A percentile compares a stretch with the other conserved stretches of the same genome.
phyloP scores from a whole-genome alignment of 2,113 vertebrate genomes.

The Sclerurus mexicanus region DNA sequence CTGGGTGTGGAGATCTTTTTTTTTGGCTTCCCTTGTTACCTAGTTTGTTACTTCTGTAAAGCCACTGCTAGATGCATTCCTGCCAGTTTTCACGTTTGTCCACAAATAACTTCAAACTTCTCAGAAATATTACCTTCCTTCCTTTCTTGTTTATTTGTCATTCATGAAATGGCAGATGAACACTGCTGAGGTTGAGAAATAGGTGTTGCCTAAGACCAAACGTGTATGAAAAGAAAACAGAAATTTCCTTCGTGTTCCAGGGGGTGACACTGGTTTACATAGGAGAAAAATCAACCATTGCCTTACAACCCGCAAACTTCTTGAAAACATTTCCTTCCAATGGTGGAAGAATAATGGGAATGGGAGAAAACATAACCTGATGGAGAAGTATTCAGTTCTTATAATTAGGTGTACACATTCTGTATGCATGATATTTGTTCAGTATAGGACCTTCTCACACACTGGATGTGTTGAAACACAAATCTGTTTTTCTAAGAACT shows the following conservation, averaged over 20 bases:
- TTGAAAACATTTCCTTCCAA: background rate
- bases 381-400: background rate
- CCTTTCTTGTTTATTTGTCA: background rate
- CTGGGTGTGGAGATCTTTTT: background rate
- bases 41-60: background rate
- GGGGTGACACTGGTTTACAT: background rate
- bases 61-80: background rate
- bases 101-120: background rate
- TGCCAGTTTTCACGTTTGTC: background rate
- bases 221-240: background rate
- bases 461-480: background rate
- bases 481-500: background rate
- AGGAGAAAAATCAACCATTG: background rate
- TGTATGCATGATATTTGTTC: background rate
- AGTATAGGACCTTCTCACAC: background rate
- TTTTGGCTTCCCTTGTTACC: background rate
- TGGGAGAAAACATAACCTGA: background rate
- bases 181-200: background rate
- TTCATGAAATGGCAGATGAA: background rate
- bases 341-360: background rate
- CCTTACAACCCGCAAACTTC: background rate
- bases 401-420: background rate
- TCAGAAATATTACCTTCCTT: background rate
- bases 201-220: background rate
- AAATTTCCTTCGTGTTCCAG: background rate